Evolutionary conservation across 2,113 vertebrate genomes (phyloP).

Genomic region (Pimephales promelas): DNA sequence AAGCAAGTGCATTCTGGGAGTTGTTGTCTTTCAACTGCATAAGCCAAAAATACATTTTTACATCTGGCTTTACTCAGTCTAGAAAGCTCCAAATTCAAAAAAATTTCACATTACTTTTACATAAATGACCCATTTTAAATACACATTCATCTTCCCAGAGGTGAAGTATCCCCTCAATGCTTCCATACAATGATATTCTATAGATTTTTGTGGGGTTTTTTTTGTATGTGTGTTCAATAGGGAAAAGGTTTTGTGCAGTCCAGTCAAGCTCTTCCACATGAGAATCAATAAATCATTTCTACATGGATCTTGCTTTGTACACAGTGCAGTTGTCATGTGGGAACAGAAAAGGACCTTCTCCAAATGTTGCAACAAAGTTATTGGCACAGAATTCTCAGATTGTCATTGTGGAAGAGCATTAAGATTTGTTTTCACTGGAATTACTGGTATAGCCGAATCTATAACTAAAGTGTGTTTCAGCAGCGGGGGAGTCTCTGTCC

Average conservation of each 20-base stretch:
- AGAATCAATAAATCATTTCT: conserved; percentile 21
- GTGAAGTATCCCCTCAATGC: no score
- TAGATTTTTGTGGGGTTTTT: not conserved
- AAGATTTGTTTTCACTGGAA: not conserved
- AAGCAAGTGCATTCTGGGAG: no score
- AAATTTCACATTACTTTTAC: no score
- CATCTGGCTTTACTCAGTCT: no score
- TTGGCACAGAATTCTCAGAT: not conserved
- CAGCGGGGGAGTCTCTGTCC: not conserved
- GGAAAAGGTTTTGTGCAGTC: not conserved
- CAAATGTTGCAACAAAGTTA: not conserved
- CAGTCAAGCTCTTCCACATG: conserved; percentile 1
- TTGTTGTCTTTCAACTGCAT: no score
- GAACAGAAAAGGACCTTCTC: not conserved
- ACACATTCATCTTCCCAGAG: no score
- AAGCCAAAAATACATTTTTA: no score
- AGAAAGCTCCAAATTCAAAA: no score
- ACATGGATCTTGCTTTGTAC: conserved; percentile 17
- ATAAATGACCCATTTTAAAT: no score
- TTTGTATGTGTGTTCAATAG: not conserved
- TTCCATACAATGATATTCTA: not conserved
- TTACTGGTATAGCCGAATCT: not conserved
- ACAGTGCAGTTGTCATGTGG: not conserved
- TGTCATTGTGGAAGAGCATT: not conserved
- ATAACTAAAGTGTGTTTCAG: not conserved